These are phyloP conservation scores for Yponomeuta malinellus DNA, from an alignment of 2,888 invertebrate species.

Conservation along the genomic window DNA sequence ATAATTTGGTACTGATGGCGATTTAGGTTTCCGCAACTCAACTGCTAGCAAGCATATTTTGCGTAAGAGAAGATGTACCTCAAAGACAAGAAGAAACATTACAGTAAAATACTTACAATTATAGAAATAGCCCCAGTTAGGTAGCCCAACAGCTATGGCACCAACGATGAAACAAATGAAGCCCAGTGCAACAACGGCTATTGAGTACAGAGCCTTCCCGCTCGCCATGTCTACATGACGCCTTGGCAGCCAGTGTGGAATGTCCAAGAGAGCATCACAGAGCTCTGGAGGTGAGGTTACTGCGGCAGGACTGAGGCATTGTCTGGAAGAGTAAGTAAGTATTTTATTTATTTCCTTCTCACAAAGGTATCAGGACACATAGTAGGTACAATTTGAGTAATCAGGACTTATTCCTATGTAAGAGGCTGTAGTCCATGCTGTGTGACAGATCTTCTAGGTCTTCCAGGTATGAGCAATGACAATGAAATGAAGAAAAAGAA, in stretches of 20 bases:
- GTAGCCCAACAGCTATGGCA: slow-evolving; percentile 88
- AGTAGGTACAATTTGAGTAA: too few relatives aligned
- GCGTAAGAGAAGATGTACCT: too few relatives aligned
- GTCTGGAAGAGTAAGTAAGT: not conserved
- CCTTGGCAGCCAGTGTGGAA: slow-evolving; percentile 35
- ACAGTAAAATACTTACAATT: slow-evolving; percentile 71
- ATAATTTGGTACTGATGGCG: too few relatives aligned
- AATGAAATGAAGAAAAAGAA: too few relatives aligned
- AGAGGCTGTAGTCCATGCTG: too few relatives aligned
- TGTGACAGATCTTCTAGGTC: too few relatives aligned
- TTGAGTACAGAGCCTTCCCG: slow-evolving; percentile 80
- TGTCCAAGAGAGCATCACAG: slow-evolving; percentile 9
- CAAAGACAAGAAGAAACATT: too few relatives aligned
- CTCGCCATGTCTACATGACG: slow-evolving; percentile 78
- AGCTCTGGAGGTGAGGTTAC: not conserved
- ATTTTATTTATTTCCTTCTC: not conserved
- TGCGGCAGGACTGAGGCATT: not conserved
- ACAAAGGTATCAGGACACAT: too few relatives aligned
- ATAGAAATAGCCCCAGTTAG: slow-evolving; percentile 91
- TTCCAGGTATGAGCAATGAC: too few relatives aligned
- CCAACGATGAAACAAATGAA: slow-evolving; percentile 88
- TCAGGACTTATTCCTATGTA: not conserved
- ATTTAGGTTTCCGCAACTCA: too few relatives aligned
- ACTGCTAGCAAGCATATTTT: too few relatives aligned
- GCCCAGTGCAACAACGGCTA: slow-evolving; percentile 81